Evolutionary conservation across 1,140 invertebrate genomes (phyloP).

Genomic region (Potamilus streckersoni): DNA sequence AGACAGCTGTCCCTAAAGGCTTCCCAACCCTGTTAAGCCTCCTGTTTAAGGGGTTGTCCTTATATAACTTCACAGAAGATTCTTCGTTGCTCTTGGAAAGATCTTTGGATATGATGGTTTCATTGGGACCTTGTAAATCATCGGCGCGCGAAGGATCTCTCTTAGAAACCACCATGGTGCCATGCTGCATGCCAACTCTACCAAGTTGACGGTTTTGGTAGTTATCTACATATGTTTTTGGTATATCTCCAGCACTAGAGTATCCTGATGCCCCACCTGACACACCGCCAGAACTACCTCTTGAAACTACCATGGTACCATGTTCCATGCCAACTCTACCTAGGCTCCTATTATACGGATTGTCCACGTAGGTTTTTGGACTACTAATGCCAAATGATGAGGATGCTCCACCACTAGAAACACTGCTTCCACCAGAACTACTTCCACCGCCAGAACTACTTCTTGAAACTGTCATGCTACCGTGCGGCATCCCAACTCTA

Average conservation of each 20-base stretch:
- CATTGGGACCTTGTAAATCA: neutral
- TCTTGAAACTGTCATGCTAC: neutral
- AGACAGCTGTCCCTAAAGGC: constrained; percentile 6
- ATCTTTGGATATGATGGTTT: neutral
- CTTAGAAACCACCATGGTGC: neutral
- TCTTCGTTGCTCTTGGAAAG: neutral
- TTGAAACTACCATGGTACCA: neutral
- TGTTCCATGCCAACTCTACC: too few species aligned
- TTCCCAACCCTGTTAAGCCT: constrained; percentile 28
- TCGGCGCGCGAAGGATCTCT: neutral
- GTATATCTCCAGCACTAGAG: neutral
- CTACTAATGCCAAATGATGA: too few species aligned
- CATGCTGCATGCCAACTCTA: constrained; percentile 38
- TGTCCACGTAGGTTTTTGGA: too few species aligned
- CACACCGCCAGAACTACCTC: neutral
- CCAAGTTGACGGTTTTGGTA: constrained; percentile 34
- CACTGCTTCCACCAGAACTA: too few species aligned
- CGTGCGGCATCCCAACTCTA: too few species aligned
- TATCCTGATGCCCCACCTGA: neutral
- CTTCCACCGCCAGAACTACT: neutral
- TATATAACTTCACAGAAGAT: constrained; percentile 2
- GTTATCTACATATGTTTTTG: constrained; percentile 40
- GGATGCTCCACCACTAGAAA: neutral
- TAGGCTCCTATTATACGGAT: too few species aligned
- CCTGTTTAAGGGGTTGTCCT: constrained; percentile 20